phyloP scores from a whole-genome alignment of 2,113 vertebrate genomes.

The Lasiurus borealis region DNA sequence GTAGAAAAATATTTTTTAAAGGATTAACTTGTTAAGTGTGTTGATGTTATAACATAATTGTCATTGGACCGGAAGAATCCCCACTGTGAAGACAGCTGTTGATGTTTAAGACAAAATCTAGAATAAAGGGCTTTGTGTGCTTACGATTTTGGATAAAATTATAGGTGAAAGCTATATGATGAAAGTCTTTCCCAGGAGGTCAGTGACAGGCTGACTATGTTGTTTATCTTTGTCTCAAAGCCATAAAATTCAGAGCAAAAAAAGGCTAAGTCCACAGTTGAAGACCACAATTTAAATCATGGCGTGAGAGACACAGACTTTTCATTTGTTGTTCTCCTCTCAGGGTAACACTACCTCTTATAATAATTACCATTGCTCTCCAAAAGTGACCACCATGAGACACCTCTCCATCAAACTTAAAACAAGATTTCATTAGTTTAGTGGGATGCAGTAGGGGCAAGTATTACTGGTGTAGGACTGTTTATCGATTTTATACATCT shows the following conservation, averaged over 20 bases:
- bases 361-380: not conserved
- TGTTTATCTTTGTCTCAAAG: slow-evolving; percentile 23
- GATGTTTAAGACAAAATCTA: slow-evolving; percentile 46
- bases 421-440: not conserved
- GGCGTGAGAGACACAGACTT: not conserved
- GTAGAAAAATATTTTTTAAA: slow-evolving; percentile 44
- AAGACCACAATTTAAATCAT: not conserved
- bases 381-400: not conserved
- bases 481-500: not conserved
- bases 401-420: too few species aligned
- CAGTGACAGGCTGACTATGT: not conserved
- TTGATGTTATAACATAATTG: not conserved
- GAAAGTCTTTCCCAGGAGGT: slow-evolving; percentile 22
- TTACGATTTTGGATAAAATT: not conserved
- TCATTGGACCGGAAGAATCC: not conserved
- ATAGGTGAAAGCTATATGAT: slow-evolving; percentile 15
- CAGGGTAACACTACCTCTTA: not conserved
- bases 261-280: not conserved
- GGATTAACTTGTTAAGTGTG: slow-evolving; percentile 13
- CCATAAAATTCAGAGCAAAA: not conserved
- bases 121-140: slow-evolving; percentile 2
- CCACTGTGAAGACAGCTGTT: slow-evolving; percentile 35
- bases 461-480: rapidly evolving
- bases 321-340: not conserved
- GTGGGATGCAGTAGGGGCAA: not conserved